Conservation (phyloP, 2,888 invertebrate genomes). For the Coenonympha glycerion region DNA sequence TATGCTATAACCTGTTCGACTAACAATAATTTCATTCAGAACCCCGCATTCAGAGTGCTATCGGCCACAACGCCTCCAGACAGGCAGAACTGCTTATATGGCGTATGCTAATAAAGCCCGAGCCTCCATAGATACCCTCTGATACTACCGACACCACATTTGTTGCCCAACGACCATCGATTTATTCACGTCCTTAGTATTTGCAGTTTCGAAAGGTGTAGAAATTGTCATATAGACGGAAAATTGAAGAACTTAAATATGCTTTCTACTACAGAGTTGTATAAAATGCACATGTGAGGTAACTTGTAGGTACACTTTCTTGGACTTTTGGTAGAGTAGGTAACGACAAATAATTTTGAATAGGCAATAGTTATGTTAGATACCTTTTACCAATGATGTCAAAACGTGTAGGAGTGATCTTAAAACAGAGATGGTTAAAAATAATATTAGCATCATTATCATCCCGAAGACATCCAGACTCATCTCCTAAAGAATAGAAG, state of each 20-base stretch:
- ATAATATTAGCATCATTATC: too few species aligned
- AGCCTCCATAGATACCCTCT: constrained; percentile 14
- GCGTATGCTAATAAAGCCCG: constrained; percentile 28
- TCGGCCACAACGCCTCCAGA: constrained; percentile 24
- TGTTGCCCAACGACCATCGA: constrained; percentile 10
- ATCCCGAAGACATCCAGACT: too few species aligned
- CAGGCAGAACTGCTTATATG: constrained; percentile 32
- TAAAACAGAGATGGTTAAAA: too few species aligned
- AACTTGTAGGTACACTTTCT: too few species aligned
- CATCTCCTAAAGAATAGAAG: too few species aligned
- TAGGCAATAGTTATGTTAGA: too few species aligned
- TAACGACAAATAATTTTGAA: too few species aligned
- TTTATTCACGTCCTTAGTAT: constrained; percentile 5
- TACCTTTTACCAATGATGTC: too few species aligned
- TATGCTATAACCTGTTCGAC: too few species aligned
- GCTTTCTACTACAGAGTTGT: not conserved
- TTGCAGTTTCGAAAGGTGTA: not conserved
- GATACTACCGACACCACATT: constrained; percentile 13
- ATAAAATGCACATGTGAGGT: not conserved
- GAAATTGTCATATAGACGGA: not conserved
- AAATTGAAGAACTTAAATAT: not conserved
- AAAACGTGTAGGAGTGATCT: too few species aligned
- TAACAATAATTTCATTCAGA: constrained; percentile 15
- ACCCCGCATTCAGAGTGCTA: constrained; percentile 22
- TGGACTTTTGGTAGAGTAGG: too few species aligned